phyloP scores from a whole-genome alignment of 1,140 invertebrate species.

The Anagrus nilaparvatae region DNA sequence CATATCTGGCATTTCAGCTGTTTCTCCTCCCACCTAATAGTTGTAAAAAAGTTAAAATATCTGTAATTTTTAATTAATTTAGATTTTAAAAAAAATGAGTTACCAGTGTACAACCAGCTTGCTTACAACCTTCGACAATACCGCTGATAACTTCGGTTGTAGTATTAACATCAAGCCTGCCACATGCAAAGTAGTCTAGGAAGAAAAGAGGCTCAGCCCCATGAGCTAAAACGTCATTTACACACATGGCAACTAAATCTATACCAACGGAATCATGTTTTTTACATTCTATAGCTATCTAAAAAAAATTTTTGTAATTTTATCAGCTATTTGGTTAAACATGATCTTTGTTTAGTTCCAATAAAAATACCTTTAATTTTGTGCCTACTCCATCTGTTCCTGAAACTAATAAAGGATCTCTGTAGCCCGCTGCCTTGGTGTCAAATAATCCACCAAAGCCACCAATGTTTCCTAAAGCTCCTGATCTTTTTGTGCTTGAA shows the following conservation, averaged over 20 bases:
- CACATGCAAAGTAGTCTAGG: slow-evolving; percentile 93
- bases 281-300: slow-evolving; percentile 73
- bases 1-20: slow-evolving; percentile 93
- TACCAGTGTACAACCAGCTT: slow-evolving; percentile 80
- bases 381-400: slow-evolving; percentile 96
- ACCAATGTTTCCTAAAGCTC: slow-evolving; percentile 73
- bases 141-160: slow-evolving; percentile 73
- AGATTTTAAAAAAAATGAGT: slow-evolving; percentile 43
- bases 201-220: slow-evolving; percentile 94
- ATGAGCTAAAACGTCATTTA: slow-evolving; percentile 91
- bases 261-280: slow-evolving; percentile 82
- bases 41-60: no score
- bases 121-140: slow-evolving; percentile 75
- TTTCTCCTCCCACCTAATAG: slow-evolving; percentile 71
- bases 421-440: slow-evolving; percentile 51
- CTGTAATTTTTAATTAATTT: slow-evolving; percentile 17
- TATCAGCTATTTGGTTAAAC: no score
- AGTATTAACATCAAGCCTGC: slow-evolving; percentile 64
- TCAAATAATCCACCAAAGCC: slow-evolving; percentile 93
- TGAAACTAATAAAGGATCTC: slow-evolving; percentile 81
- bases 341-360: neutral
- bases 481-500: slow-evolving; percentile 55
- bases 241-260: slow-evolving; percentile 96
- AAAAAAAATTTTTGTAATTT: slow-evolving; percentile 19
- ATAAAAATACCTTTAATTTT: slow-evolving; percentile 68